Evolutionary conservation across 92 coral and sea anemone species (phyloP).

Genomic region (Metridium senile): DNA sequence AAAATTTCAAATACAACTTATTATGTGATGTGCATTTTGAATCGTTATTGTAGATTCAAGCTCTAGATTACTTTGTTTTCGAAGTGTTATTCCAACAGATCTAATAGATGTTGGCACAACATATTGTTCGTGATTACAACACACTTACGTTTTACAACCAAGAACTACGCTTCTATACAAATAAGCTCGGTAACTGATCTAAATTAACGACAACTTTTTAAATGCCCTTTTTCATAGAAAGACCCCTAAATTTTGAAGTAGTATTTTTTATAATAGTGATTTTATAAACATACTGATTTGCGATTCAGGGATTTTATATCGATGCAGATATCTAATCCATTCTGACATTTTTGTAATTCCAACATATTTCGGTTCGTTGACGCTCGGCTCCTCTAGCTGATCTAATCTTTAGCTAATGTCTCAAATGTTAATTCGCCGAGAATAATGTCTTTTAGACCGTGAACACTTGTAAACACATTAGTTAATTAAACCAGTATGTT

Average conservation of each 20-base stretch:
- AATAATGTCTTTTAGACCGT: conserved; percentile 7
- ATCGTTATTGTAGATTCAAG: not conserved
- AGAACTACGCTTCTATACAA: not conserved
- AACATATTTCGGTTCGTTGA: conserved; percentile 15
- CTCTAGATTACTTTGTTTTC: not conserved
- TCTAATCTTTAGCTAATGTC: too few relatives aligned
- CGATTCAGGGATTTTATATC: not conserved
- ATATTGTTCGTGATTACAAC: not conserved
- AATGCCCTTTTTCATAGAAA: too few relatives aligned
- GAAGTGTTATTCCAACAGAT: conserved; percentile 29
- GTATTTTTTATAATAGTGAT: too few relatives aligned
- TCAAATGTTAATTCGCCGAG: not conserved
- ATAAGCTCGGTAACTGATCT: too few relatives aligned
- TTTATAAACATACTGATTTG: too few relatives aligned
- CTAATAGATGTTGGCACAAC: not conserved
- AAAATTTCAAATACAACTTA: not conserved
- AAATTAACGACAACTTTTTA: too few relatives aligned
- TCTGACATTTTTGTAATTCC: conserved; percentile 29
- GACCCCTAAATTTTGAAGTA: too few relatives aligned
- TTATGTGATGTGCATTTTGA: not conserved
- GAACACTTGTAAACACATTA: conserved; percentile 4
- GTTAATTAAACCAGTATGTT: conserved; percentile 1
- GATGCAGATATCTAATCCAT: not conserved
- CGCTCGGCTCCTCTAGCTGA: not conserved
- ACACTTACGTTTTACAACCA: not conserved